Evolutionary conservation across 64 coral and sea anemone genomes (phyloP), one percentile per base, ranked within the genome.

Genomic region (Platygyra sinensis): DNA sequence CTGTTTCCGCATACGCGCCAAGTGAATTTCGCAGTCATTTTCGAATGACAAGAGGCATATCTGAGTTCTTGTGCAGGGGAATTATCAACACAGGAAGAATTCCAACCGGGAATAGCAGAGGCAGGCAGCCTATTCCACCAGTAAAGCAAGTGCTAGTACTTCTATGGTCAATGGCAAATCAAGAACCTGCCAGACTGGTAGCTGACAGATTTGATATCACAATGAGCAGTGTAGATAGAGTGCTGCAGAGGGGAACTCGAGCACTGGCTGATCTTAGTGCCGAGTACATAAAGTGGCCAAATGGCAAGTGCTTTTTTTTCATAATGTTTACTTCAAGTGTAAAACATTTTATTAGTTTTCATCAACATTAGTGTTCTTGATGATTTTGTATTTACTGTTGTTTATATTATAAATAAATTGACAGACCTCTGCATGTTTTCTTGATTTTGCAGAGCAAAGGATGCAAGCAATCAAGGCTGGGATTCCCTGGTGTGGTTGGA

Each of bases 121-220:
- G n/a, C n/a, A n/a, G n/a, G 50, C 84, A 52, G 30, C 84, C 46
- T 17, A 74, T 91, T 46, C 57, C 72, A 22, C 90, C 90, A 10
- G 33, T 38, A 17, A 91, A 91, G 27, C 81, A 86, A 86, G 90
- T 86, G 73, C 36, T 86, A 5, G 30, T 28, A 0, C 77, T 78
- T 78, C 5, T 92, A 29, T 92, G 90, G 90, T 86, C 30, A 2
- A 83, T 85, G 80, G 79, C 89, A 27, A 86, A 83, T 49, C 71
- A 92, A 92, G 90, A 92, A 72, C 19, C 28, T 69, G 30, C 59
- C 30, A 67, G 73, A 8, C 72, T 76, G 9, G 80, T 86, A 8
- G 81, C 90, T n/a, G 90, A 86, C 30, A 33, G 90, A 10, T 91
- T 91, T 76, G 77, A 92, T 64, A 75, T 92, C 32, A 76, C 80